Evolutionary conservation across 2,797 vertebrate species (phyloP), one percentile per base, ranked within the genome.

Genomic region (Heliangelus exortis): DNA sequence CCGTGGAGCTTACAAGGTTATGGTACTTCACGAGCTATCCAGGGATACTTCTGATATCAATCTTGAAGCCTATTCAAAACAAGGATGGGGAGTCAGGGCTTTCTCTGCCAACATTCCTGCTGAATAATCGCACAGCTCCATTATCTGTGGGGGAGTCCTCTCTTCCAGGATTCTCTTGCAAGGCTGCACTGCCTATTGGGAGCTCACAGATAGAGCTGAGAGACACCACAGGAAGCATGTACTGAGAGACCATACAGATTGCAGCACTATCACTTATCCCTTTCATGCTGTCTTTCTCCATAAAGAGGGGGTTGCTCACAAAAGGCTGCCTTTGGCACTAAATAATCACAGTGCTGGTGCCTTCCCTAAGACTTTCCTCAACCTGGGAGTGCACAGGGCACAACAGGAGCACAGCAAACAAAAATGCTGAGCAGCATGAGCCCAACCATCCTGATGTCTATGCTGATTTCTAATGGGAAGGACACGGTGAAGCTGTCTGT

Each of bases 61-160:
- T 97, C 97, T 95, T 96, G 92, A 96, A 94, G 92, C 74, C 95
- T 97, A 73, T 97, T 97, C 93, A 96, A 90, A 94, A 89, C 54
- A 76, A 86, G 84, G 83, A 84, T 79, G 89, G 96, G 97, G 96
- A 97, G 96, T 94, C 80, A 87, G 72, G 84, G 82, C 74, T 95
- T 84, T 89, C 77, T 71, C 81, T 96, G 97, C 97, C 98, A 98
- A 90, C 97, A 96, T 96, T 97, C 97, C 96, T 96, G 96, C 96
- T 89, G 97, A 92, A 97, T 94, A 97, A 97, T 92, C 76, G 18
- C 97, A 90, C 84, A 85, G 92, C 97, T 97, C 95, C 94, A 88
- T 95, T 95, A 96, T 96, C 91, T 93, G 89, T 92, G 96, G 76
- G 95, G 95, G 96, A 98, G 96, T 94, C 95, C 79, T 73, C 90